Evolutionary conservation across 2,113 vertebrate genomes (phyloP), one percentile per base, ranked within the genome.

Genomic region (Vulpes vulpes): DNA sequence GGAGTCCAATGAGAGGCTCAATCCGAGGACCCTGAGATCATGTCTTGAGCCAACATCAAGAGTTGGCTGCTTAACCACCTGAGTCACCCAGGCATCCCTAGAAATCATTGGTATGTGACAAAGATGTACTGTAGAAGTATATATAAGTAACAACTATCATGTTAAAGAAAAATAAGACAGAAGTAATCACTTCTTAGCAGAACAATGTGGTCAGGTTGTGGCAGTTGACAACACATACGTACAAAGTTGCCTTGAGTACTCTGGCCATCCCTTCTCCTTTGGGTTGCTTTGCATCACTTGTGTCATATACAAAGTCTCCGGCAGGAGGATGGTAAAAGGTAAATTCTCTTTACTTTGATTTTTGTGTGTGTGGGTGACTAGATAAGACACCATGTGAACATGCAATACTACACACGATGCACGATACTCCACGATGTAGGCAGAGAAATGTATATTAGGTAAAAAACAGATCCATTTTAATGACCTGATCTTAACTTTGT

Each of bases 151-250:
- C 38, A 88, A 19, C 55, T 76, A 9, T 62, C 57, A 69, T 17
- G 27, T 10, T 94, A 57, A 88, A 76, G 57, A 81, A 90, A 91
- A 89, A 51, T 9, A 11, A 87, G 51, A 80, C 94, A 83, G 59
- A 91, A 60, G 27, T 8, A 14, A 38, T 27, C 51, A 35, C 5
- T 1, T 3, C 0, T 67, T 60, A 17, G 67, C 35, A 30, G 59
- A 53, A n/a, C 8, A 23, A 17, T 22, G 30, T 27, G 57, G 25
- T 30, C 2, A 11, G 14, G 4, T 17, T 4, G 2, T 2, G 30
- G 43, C 20, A 2, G 3, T 55, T 76, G n/a, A 14, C 38, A 53
- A 35, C 30, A 11, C 25, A 32, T 59, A 65, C 57, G 89, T n/a
- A 32, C 64, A 22, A 51, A 5, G 20, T 16, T 23, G 9, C 8